A percentile compares a stretch with the other conserved stretches of the same genome.
These are phyloP conservation scores for Pontoporia blainvillei DNA, from an alignment of 2,113 vertebrate genomes.

Conservation along the genomic window DNA sequence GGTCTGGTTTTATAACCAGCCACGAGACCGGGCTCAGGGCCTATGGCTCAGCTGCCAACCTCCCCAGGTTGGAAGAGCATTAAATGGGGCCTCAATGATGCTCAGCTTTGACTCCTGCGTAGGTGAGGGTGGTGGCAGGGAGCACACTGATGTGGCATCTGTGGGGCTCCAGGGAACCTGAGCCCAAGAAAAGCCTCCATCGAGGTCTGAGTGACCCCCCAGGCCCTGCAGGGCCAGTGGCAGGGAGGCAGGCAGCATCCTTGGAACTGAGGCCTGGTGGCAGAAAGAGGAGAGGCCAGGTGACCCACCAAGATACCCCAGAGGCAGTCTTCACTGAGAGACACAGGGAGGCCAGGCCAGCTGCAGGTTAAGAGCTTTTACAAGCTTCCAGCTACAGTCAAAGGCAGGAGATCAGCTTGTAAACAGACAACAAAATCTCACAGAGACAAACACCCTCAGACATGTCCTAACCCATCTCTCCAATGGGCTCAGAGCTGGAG, in stretches of 20 bases:
- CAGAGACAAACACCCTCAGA: neutral
- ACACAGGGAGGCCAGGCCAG: neutral
- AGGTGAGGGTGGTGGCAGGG: neutral
- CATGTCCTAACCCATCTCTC: slow-evolving; percentile 14
- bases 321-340: neutral
- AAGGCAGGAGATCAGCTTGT: neutral
- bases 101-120: neutral
- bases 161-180: neutral
- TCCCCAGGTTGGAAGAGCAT: neutral
- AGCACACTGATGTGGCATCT: no score
- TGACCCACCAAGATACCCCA: neutral
- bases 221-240: neutral
- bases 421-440: slow-evolving; percentile 49
- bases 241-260: neutral
- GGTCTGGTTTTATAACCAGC: neutral
- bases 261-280: neutral
- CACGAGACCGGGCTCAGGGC: neutral
- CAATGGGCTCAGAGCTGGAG: neutral
- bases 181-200: neutral
- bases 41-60: neutral
- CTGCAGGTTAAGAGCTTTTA: neutral
- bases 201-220: neutral
- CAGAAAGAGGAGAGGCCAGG: neutral
- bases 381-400: slow-evolving; percentile 32
- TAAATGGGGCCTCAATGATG: neutral